Base-by-base conservation (phyloP, 2,797 vertebrate genomes). In the Chrosomus eos region DNA sequence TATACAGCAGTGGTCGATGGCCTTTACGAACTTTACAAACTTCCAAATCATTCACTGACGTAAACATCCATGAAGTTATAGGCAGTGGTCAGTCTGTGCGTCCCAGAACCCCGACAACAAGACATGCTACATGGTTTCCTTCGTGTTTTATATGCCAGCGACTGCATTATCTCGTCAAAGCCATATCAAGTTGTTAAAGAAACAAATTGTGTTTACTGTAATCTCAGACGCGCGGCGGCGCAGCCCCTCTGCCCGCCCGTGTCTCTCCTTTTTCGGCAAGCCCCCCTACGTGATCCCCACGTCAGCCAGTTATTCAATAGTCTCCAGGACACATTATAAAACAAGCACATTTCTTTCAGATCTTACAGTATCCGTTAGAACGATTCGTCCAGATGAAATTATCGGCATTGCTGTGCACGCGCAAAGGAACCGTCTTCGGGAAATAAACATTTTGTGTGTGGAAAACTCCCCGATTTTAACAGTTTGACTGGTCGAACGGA, bases 351-450 rank as follows among this genome's bases (percentile, higher is more conserved):
- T 43, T 75, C 70, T 77, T 38, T 38, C n/a, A 43, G 14, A 72
- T 72, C 43, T 51, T 64, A 72, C 48, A 55, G 26, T 74, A 51
- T 86, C 26, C 75, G 23, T 74, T 45, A 40, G 62, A 53, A 36
- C 48, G 76, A 53, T 53, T 66, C 72, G 74, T 70, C 60, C 78
- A 40, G 62, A 78, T n/a, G 40, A 84, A 74, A 89, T 90, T 90
- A 85, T 89, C 80, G 48, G 40, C 93, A 91, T 93, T 90, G 45
- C 84, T 36, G 86, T 79, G 40, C 81, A 77, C 88, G 90, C 85
- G 86, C 82, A 81, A 58, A 73, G 67, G 45, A 88, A 87, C 33
- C 81, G 81, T 82, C 80, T 74, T 86, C 87, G 82, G 71, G 70
- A 66, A 82, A 84, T 80, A 84, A 88, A 87, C 81, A 68, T 81